Conservation (phyloP, 2,113 vertebrate genomes). For the Campylorhamphus procurvoides region DNA sequence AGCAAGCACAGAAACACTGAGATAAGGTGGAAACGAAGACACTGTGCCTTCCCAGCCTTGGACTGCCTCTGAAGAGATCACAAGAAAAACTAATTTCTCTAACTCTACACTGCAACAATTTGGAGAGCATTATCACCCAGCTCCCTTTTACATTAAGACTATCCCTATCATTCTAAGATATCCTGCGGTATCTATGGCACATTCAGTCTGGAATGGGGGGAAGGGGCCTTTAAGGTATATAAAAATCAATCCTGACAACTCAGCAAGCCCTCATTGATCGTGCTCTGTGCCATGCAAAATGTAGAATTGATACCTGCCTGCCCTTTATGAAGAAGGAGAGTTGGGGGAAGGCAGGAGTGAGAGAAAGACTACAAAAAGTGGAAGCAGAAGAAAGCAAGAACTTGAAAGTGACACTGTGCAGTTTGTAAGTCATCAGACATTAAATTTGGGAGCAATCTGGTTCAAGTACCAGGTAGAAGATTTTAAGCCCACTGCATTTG, state of each 20-base stretch:
- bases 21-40: not conserved
- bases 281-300: not conserved
- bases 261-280: not conserved
- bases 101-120: not conserved
- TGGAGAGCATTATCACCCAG: not conserved
- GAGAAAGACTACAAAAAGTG: not conserved
- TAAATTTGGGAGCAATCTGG: not conserved
- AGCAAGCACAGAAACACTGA: not conserved
- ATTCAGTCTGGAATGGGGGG: not conserved
- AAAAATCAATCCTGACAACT: constrained; percentile 2
- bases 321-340: not conserved
- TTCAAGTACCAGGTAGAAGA: not conserved
- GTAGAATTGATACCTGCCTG: not conserved
- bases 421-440: not conserved
- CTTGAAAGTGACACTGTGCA: not conserved
- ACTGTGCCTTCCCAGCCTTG: not conserved
- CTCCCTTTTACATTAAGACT: not conserved
- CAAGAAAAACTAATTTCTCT: not conserved
- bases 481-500: constrained; percentile 1
- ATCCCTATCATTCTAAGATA: not conserved
- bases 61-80: not conserved
- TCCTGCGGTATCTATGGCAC: not conserved
- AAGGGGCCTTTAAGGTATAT: not conserved
- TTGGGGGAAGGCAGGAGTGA: not conserved
- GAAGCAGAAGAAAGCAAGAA: not conserved